These are phyloP conservation scores for Gambusia holbrooki DNA, from an alignment of 2,113 vertebrate species.

Conservation along the genomic window DNA sequence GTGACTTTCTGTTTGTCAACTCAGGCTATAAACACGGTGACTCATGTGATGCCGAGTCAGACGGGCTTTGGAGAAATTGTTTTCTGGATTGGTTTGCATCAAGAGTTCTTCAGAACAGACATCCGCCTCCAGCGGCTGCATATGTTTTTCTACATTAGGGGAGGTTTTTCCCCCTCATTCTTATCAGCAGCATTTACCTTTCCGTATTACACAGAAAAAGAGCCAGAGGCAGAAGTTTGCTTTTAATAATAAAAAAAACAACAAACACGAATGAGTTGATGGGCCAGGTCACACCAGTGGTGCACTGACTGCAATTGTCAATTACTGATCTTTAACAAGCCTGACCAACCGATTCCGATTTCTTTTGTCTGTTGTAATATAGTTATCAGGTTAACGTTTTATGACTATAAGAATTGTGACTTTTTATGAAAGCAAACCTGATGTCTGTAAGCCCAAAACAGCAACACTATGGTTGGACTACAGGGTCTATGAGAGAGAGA, in stretches of 20 bases:
- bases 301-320: no score
- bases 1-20: background rate
- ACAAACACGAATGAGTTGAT: no score
- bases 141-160: background rate
- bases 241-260: no score
- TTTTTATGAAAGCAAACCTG: background rate
- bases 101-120: background rate
- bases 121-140: background rate
- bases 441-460: no score
- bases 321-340: no score
- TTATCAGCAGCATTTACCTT: background rate
- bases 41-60: background rate
- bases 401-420: background rate
- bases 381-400: background rate
- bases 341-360: no score
- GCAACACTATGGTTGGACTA: no score
- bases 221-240: no score
- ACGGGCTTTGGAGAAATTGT: background rate
- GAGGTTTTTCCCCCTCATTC: background rate
- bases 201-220: background rate
- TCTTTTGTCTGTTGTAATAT: background rate
- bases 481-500: no score
- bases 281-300: no score
- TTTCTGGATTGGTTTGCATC: background rate
- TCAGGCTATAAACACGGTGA: background rate